A percentile compares a stretch with the other conserved stretches of the same genome.
Evolutionary conservation across 2,797 vertebrate species (phyloP).

Genomic region (Chrysocyon brachyurus): DNA sequence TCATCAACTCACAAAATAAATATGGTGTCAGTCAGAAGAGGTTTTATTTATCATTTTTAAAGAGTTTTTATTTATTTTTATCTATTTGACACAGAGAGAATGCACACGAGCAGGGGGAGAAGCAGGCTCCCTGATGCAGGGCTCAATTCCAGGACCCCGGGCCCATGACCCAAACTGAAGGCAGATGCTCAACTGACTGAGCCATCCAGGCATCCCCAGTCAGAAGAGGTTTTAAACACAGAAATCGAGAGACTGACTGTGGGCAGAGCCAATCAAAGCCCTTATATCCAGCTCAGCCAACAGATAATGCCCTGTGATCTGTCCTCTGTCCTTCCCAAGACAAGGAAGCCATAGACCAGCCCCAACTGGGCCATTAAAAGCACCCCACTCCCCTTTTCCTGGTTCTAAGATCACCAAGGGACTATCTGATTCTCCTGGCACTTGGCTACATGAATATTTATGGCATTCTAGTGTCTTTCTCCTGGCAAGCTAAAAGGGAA

Average conservation of each 20-base stretch:
- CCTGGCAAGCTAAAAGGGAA: background rate
- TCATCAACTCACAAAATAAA: background rate
- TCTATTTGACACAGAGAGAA: too few relatives aligned
- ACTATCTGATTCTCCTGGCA: background rate
- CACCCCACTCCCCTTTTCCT: background rate
- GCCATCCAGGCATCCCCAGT: too few relatives aligned
- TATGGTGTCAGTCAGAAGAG: background rate
- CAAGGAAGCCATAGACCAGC: background rate
- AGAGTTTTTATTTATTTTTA: background rate
- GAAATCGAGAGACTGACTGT: background rate
- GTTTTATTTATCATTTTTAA: background rate
- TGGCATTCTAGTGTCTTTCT: background rate
- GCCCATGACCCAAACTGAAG: too few relatives aligned
- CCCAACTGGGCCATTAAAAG: background rate
- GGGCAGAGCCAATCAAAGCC: background rate
- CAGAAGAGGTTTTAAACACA: background rate
- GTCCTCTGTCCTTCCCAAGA: background rate
- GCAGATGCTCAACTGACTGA: too few relatives aligned
- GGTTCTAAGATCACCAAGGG: background rate
- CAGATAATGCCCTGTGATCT: background rate
- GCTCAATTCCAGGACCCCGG: too few relatives aligned
- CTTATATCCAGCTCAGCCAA: background rate
- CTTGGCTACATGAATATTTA: background rate
- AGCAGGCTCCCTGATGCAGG: too few relatives aligned
- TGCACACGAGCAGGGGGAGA: too few relatives aligned